Evolutionary conservation across 2,113 vertebrate genomes (phyloP).

Genomic region (Strix aluco): DNA sequence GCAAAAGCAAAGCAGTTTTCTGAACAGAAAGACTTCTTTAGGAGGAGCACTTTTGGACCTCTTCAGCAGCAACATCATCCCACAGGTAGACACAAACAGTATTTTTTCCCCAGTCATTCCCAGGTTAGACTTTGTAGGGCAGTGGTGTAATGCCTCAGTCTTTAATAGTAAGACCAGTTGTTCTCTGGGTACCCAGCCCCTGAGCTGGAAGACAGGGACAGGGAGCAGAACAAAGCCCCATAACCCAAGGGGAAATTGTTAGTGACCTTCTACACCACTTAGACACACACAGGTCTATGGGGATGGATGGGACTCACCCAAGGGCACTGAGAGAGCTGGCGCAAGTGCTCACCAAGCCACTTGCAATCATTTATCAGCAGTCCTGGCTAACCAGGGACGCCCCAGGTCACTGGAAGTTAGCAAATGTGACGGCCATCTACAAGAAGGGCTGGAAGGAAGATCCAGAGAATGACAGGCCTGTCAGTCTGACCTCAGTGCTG

Average conservation of each 20-base stretch:
- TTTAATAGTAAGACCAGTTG: not conserved
- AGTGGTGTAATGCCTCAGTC: not conserved
- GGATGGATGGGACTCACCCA: not conserved
- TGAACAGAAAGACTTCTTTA: not conserved
- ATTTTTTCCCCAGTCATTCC: not conserved
- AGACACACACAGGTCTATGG: not conserved
- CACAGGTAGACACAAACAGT: not conserved
- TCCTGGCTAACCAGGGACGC: not conserved
- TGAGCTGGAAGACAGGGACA: not conserved
- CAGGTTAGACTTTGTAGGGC: not conserved
- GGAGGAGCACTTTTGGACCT: not conserved
- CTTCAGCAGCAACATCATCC: not conserved
- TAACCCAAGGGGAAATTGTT: not conserved
- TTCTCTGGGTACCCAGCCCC: not conserved
- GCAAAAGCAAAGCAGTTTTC: not conserved
- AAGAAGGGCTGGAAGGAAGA: not conserved
- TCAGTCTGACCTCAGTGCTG: not conserved
- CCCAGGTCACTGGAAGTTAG: not conserved
- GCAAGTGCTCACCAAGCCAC: not conserved
- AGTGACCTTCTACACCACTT: not conserved
- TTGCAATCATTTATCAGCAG: not conserved
- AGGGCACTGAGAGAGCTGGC: not conserved
- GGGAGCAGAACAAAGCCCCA: not conserved
- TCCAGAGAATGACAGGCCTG: not conserved
- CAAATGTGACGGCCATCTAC: not conserved